Base-by-base conservation (phyloP, 2,888 invertebrate genomes). In the Carabus problematicus region DNA sequence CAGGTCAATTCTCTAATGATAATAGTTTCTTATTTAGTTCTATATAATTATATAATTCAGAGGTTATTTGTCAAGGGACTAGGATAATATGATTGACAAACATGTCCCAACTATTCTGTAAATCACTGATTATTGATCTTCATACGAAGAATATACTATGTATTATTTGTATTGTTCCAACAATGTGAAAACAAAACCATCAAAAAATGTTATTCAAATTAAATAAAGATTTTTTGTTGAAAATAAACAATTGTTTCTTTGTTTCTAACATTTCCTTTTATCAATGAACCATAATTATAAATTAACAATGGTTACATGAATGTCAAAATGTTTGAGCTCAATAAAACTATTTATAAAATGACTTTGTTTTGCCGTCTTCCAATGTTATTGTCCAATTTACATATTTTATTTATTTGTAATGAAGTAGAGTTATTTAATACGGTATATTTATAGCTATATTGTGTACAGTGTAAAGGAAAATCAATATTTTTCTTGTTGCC, bases 211-310 rank as follows among this genome's bases (percentile, higher is more conserved):
- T 63, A 62, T 62, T 49, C 49, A 41, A 63, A 49, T 52, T 19
- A 52, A 63, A 63, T 63, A 63, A 63, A 63, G 63, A 63, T 54
- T 63, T 63, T 63, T 63, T 63, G 49, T 63, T 49, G 42, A 52
- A 63, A 63, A 49, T 45, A 45, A 4, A n/a, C 12, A 1, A 3
- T 6, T 45, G n/a, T 45, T 45, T 12, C 12, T 45, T 45, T n/a
- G 45, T 45, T 45, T 12, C 7, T 3, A 45, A 8, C 8, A 42
- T 42, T 42, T 42, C 9, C 42, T 29, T 29, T 29, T 29, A 29
- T 29, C n/a, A 29, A 29, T 29, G 29, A 29, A 29, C 29, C 29
- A 29, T 29, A 3, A 29, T 29, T 3, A 29, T 29, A 29, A 29
- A 3, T 29, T 6, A 29, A 6, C 29, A 29, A 6, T 29, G 29